phyloP scores from a whole-genome alignment of 2,888 invertebrate species.

The Ichneumoninae sp. region DNA sequence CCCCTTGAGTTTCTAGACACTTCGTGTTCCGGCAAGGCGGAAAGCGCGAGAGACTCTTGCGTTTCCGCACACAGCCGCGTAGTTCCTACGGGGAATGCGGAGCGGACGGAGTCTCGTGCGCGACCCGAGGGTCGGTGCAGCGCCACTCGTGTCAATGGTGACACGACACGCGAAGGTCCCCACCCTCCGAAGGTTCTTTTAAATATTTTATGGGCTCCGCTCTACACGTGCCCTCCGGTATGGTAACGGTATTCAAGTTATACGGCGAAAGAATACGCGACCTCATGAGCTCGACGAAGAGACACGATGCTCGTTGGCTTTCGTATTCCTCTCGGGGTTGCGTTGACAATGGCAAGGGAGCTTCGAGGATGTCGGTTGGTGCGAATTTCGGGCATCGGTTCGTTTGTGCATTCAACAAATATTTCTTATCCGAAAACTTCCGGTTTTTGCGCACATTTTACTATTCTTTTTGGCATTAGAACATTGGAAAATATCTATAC shows the following conservation, averaged over 20 bases:
- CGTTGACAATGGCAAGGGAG: too few species aligned
- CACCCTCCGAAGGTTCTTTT: slow-evolving; percentile 30
- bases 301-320: too few species aligned
- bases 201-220: slow-evolving; percentile 53
- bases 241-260: background rate
- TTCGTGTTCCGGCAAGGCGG: too few species aligned
- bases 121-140: slow-evolving; percentile 36
- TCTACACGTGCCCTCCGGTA: slow-evolving; percentile 2
- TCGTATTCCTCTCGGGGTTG: too few species aligned
- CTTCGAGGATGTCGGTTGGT: too few species aligned
- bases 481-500: too few species aligned
- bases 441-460: too few species aligned
- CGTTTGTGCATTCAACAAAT: too few species aligned
- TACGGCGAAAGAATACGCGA: background rate
- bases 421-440: too few species aligned
- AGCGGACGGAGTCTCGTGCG: slow-evolving; percentile 27
- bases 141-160: slow-evolving; percentile 42
- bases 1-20: too few species aligned
- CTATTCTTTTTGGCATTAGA: too few species aligned
- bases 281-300: background rate
- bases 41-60: slow-evolving; percentile 1
- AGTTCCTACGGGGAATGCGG: background rate
- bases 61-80: slow-evolving; percentile 27
- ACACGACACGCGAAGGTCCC: slow-evolving; percentile 19
- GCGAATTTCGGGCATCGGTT: too few species aligned